These are phyloP conservation scores for Cryptophagus acutangulus DNA, from an alignment of 2,888 invertebrate genomes.

Conservation along the genomic window DNA sequence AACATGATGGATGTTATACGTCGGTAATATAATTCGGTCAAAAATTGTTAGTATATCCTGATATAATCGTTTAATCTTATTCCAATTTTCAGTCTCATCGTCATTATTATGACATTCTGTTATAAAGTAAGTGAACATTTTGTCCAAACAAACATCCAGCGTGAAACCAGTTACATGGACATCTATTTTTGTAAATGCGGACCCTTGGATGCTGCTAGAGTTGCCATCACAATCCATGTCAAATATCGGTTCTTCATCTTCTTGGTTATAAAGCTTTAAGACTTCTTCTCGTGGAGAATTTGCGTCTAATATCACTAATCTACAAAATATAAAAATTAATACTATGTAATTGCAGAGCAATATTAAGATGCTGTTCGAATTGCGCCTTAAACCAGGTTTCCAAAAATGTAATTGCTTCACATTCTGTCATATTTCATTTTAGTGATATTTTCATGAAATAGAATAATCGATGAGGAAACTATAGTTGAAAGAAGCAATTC, in stretches of 20 bases:
- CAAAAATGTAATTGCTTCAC: too few species aligned
- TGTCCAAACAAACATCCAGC: constrained; percentile 73
- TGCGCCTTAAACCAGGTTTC: too few species aligned
- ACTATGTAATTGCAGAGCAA: too few species aligned
- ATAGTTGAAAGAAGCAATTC: too few species aligned
- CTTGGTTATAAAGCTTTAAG: constrained; percentile 37
- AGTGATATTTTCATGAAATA: too few species aligned
- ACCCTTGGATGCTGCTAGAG: constrained; percentile 32
- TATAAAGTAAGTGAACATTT: constrained; percentile 65
- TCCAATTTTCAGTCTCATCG: constrained; percentile 50
- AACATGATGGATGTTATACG: constrained; percentile 74
- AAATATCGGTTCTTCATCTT: constrained; percentile 48
- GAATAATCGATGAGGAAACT: too few species aligned
- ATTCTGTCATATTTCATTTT: too few species aligned
- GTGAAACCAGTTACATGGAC: constrained; percentile 53
- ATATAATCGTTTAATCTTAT: constrained; percentile 57
- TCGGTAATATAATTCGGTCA: constrained; percentile 75
- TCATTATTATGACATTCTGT: constrained; percentile 52
- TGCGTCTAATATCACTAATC: constrained; percentile 71
- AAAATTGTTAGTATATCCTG: constrained; percentile 64
- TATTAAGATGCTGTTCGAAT: too few species aligned
- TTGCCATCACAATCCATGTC: constrained; percentile 56
- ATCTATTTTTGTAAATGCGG: constrained; percentile 37
- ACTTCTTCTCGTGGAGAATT: constrained; percentile 58
- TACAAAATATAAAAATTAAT: constrained; percentile 38